Evolutionary conservation across 2,113 vertebrate genomes (phyloP), one percentile per base, ranked within the genome.

Genomic region (Nothocercus julius): DNA sequence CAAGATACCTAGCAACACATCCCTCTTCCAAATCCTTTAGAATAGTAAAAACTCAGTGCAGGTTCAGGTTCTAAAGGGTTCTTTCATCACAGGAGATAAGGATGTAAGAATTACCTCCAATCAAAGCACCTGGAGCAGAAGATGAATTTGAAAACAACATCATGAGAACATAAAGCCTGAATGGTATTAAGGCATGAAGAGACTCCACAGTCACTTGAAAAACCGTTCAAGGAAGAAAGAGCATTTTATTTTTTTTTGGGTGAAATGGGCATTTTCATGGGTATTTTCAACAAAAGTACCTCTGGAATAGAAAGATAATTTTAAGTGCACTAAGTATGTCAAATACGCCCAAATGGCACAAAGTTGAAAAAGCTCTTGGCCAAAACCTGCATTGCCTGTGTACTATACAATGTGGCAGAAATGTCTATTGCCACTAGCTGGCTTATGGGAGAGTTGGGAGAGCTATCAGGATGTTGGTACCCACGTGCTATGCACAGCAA

Each of bases 301-400:
- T 32, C 38, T 40, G 47, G n/a, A 69, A 69, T 9, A 82, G 53
- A 54, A 62, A 9, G 54, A 22, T 22, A 45, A 27, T 0, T 20
- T 53, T 77, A 6, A 68, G 42, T 5, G 3, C 25, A 69, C 27
- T 11, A 17, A 20, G 14, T 4, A 13, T 2, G 7, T 20, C 36
- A 27, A 47, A 13, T 1, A 32, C 1, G 9, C 27, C 42, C 1
- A 2, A 11, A 15, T 1, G 1, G 20, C 64, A 32, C 0, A 11
- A 58, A 32, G 54, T 9, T 32, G 54, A 16, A 56, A 56, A 56
- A 32, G 28, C 54, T 56, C 54, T 56, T 27, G 10, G 54, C 17
- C 54, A 30, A 58, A 32, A 58, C 16, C 54, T 32, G 16, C 30
- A 17, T 58, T 32, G 36, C 45, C 49, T 78, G 64, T 4, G 0